Percentiles rank a stretch among this genome's conserved stretches.
phyloP scores from a whole-genome alignment of 2,113 vertebrate genomes.

The Pelecanoides urinatrix region DNA sequence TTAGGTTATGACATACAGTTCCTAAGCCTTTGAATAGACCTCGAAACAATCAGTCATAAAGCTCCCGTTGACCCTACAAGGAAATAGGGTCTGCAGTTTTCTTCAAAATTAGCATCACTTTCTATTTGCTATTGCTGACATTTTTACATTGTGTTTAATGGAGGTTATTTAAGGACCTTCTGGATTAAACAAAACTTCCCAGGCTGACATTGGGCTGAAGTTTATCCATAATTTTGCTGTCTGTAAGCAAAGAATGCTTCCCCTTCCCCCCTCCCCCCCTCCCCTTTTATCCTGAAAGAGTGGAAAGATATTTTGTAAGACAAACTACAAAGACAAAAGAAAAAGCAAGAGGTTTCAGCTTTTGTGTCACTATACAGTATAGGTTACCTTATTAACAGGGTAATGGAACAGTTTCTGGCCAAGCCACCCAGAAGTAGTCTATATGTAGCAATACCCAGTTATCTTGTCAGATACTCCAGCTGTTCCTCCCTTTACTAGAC shows the following conservation, averaged over 20 bases:
- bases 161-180: neutral
- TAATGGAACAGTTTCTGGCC: neutral
- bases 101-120: neutral
- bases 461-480: neutral
- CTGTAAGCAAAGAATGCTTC: neutral
- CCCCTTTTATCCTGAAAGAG: neutral
- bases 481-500: neutral
- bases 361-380: neutral
- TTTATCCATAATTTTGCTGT: neutral
- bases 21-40: neutral
- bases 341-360: neutral
- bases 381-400: neutral
- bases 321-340: neutral
- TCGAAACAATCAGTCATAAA: neutral
- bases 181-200: neutral
- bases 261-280: accelerated
- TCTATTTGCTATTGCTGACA: neutral
- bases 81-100: neutral
- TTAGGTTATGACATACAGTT: neutral
- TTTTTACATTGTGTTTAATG: neutral
- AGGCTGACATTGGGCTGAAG: neutral
- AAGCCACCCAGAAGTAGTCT: neutral
- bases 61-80: neutral
- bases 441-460: neutral
- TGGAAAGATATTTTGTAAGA: neutral